These are phyloP conservation scores for Microcebus jonahi DNA, from an alignment of 2,113 vertebrate genomes.

Conservation along the genomic window DNA sequence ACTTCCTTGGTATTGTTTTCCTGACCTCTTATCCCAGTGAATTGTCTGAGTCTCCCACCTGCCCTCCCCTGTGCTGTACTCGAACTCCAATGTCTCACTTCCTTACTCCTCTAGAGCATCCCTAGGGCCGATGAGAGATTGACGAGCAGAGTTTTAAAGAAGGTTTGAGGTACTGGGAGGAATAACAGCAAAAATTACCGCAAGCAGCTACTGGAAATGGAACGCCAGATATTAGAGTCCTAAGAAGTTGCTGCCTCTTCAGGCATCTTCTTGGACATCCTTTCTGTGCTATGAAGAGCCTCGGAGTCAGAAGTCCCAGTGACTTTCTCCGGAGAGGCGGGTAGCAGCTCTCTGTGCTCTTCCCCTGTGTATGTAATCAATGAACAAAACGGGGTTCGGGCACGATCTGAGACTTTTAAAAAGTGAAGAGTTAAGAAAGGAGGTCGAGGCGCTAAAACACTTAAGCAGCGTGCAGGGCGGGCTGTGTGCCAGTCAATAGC, in stretches of 20 bases:
- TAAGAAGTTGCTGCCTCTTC: not conserved
- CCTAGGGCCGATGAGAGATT: not conserved
- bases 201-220: not conserved
- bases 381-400: not conserved
- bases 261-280: not conserved
- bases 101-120: not conserved
- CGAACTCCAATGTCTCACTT: conserved; percentile 12
- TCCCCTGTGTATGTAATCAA: conserved; percentile 20
- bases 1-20: not conserved
- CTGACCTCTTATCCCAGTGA: not conserved
- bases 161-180: conserved; percentile 34
- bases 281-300: not conserved
- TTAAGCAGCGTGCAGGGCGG: not conserved
- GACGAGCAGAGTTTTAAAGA: conserved; percentile 4
- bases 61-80: not conserved
- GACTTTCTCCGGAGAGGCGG: not conserved
- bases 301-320: not conserved
- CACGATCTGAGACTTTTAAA: not conserved
- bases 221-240: not conserved
- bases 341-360: conserved; percentile 27
- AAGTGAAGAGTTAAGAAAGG: not conserved
- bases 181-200: conserved; percentile 31
- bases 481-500: conserved; percentile 21
- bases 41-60: not conserved
- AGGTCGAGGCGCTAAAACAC: not conserved